Evolutionary conservation across 2,888 invertebrate species (phyloP).

Genomic region (Troides oblongomaculatus): DNA sequence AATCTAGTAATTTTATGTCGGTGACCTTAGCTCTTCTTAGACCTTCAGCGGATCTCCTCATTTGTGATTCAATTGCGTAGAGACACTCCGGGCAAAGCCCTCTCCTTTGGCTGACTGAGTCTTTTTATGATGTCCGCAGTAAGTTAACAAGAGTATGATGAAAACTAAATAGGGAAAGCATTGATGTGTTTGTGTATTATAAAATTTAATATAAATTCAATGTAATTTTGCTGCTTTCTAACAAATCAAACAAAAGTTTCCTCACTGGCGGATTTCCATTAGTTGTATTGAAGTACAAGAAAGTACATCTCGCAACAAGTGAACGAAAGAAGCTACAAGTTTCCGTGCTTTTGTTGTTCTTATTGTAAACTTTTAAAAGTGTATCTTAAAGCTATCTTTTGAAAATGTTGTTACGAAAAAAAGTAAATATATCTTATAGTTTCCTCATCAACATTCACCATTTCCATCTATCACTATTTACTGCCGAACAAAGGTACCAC

Average conservation of each 20-base stretch:
- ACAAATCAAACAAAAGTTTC: not conserved
- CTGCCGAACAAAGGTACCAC: no score
- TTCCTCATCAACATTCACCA: not conserved
- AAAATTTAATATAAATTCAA: not conserved
- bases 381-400: not conserved
- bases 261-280: not conserved
- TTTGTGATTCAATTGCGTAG: no score
- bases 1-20: no score
- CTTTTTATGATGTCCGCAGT: no score
- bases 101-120: no score
- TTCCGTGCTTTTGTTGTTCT: constrained; percentile 10
- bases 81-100: no score
- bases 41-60: no score
- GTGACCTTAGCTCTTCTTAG: no score
- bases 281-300: not conserved
- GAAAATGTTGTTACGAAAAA: not conserved
- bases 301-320: constrained; percentile 16
- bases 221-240: not conserved
- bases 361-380: constrained; percentile 13
- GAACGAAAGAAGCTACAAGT: constrained; percentile 16
- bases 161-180: no score
- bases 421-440: not conserved
- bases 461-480: no score
- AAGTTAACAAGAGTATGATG: no score
- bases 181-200: not conserved